Evolutionary conservation across 2,888 invertebrate genomes (phyloP).

Genomic region (Brenthis daphne): DNA sequence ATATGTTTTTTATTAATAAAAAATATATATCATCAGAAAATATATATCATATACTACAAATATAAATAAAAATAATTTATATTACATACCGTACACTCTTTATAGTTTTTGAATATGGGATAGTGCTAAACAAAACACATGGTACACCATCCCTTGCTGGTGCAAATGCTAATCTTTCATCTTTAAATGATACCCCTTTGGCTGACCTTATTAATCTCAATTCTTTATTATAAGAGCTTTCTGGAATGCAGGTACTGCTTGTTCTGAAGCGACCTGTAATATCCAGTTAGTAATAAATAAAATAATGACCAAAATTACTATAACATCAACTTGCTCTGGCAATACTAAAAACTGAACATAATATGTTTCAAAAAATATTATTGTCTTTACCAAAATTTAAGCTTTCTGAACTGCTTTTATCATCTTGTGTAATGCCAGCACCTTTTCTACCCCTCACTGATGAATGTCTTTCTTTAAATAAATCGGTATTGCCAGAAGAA

Average conservation of each 20-base stretch:
- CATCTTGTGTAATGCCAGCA: constrained; percentile 82
- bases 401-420: constrained; percentile 91
- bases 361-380: background rate
- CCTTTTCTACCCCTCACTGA: constrained; percentile 62
- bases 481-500: constrained; percentile 65
- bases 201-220: constrained; percentile 83
- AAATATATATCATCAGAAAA: background rate
- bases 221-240: constrained; percentile 81
- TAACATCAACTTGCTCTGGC: no score
- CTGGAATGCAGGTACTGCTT: constrained; percentile 78
- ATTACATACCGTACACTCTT: constrained; percentile 83
- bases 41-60: background rate
- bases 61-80: background rate
- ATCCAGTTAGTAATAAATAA: background rate
- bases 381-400: constrained; percentile 82
- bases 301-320: no score
- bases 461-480: constrained; percentile 67
- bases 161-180: constrained; percentile 92
- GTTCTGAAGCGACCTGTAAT: constrained; percentile 76
- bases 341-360: background rate
- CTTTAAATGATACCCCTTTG: constrained; percentile 86
- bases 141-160: constrained; percentile 88
- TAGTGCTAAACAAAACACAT: constrained; percentile 92
- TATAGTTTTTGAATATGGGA: constrained; percentile 89
- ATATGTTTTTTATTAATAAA: no score